Evolutionary conservation across 2,113 vertebrate species (phyloP).

Genomic region (Colistium nudipinnis): DNA sequence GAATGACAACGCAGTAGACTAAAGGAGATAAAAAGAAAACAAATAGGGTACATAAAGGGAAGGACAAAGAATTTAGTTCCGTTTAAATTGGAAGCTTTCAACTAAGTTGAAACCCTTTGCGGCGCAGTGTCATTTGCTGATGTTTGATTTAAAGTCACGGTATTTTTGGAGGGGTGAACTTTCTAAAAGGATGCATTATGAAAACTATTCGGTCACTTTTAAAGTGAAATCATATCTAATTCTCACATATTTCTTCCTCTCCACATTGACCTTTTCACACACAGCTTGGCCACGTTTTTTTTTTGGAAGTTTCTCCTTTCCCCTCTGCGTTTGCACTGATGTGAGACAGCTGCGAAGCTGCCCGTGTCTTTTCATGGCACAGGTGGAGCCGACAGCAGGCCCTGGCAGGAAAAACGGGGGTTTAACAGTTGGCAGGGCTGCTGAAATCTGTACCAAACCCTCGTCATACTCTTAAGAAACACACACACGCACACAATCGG

Average conservation of each 20-base stretch:
- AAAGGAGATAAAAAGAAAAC: not conserved
- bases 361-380: conserved; percentile 52
- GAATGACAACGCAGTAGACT: conserved; percentile 33
- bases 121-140: too few species aligned
- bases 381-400: conserved; percentile 68
- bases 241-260: not conserved
- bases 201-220: too few species aligned
- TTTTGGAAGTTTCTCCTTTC: conserved; percentile 24
- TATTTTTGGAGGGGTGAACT: too few species aligned
- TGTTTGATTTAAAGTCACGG: too few species aligned
- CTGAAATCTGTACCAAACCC: conserved; percentile 52
- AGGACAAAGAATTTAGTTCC: not conserved
- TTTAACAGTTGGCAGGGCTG: conserved; percentile 64
- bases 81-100: too few species aligned
- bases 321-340: conserved; percentile 16
- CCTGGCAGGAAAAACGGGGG: conserved; percentile 57
- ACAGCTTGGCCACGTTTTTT: not conserved
- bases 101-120: too few species aligned
- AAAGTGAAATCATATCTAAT: too few species aligned
- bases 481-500: conserved; percentile 28
- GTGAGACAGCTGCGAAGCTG: conserved; percentile 56
- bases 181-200: too few species aligned
- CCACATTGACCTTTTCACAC: not conserved
- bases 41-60: not conserved
- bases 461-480: conserved; percentile 39